Conservation (phyloP, 2,797 vertebrate genomes). For the Paratrypauchen microcephalus region DNA sequence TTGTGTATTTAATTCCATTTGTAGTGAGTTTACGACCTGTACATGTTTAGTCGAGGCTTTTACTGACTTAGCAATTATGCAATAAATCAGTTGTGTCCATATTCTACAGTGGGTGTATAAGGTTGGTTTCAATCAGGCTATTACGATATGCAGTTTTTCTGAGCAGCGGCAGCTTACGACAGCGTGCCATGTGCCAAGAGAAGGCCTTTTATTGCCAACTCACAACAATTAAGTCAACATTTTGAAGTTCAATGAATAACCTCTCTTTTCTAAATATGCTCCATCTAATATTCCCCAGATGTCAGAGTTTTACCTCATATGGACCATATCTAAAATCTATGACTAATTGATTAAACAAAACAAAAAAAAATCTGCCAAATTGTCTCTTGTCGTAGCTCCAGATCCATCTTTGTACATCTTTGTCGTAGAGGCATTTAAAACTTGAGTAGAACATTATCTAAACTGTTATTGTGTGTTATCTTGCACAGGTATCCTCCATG, state of each 20-base stretch:
- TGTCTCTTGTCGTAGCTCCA: not conserved
- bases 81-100: conserved; percentile 50
- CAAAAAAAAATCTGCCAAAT: not conserved
- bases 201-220: too few species aligned
- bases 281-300: too few species aligned
- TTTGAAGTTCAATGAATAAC: too few species aligned
- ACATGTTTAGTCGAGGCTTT: conserved; percentile 57
- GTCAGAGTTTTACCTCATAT: too few species aligned
- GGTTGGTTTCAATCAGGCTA: conserved; percentile 45
- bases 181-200: too few species aligned
- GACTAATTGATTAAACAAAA: too few species aligned
- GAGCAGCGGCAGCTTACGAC: conserved; percentile 16
- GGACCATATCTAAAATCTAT: too few species aligned
- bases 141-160: conserved; percentile 38
- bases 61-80: conserved; percentile 41
- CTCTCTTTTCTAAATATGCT: too few species aligned
- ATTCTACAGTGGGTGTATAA: conserved; percentile 43
- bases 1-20: conserved; percentile 60
- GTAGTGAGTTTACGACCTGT: conserved; percentile 54
- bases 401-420: not conserved
- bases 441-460: not conserved
- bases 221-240: too few species aligned
- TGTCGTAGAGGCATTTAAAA: not conserved
- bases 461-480: conserved; percentile 20
- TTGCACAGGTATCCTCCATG: conserved; percentile 87